Evolutionary conservation across 2,113 vertebrate genomes (phyloP), one percentile per base, ranked within the genome.

Genomic region (Vulpes ferrilata): DNA sequence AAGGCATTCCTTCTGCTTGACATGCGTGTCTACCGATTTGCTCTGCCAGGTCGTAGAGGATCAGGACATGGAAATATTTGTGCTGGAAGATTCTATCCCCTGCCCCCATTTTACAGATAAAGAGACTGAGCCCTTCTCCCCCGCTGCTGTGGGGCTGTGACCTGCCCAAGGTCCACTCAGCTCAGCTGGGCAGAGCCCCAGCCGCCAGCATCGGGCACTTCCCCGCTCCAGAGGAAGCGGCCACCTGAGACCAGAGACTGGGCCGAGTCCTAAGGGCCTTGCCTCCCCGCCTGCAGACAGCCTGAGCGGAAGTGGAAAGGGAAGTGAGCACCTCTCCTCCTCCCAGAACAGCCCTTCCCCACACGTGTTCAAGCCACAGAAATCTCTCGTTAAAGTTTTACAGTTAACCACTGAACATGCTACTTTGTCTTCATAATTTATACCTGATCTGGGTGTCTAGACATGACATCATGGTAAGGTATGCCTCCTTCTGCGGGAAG

Each of bases 371-470:
- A 92, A 98, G 98, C 98, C 93, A 97, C 97, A 98, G 98, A 98
- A 98, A 97, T 90, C 98, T 98, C 98, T 98, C 95, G 88, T 99
- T 98, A 98, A 98, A 98, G 93, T 99, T 99, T 98, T 98, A 98
- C 96, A 96, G 97, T 98, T 97, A 98, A 98, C 98, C 98, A 98
- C 98, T 94, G 96, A 99, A 98, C 98, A 98, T 97, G 97, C 98
- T 97, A 98, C 98, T 98, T 98, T 98, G 98, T 98, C 98, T 98
- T 97, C 85, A 95, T 99, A 98, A 98, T 99, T 99, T 98, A 99
- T 98, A 99, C 99, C 99, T 99, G 98, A 98, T 98, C 98, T 97
- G 97, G 96, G 95, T 95, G 98, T 99, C 99, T 99, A 99, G 99
- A 99, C 98, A 99, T 98, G 98, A 99, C 99, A 98, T 99, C 98